Evolutionary conservation across 2,888 invertebrate species (phyloP).

Genomic region (Melanostoma mellinum): DNA sequence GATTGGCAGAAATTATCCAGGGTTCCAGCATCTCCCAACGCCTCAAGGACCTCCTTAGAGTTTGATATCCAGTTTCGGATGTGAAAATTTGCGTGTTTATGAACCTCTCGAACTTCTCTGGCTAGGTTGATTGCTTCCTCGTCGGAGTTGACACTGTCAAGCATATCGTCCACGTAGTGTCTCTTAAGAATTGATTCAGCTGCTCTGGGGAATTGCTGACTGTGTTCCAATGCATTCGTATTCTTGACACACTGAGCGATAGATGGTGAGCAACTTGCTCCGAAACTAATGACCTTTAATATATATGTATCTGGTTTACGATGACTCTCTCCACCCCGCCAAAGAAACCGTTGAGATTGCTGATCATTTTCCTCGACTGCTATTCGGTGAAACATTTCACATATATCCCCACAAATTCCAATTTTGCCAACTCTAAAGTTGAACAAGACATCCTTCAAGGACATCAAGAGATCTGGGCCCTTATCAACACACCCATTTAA

Average conservation of each 20-base stretch:
- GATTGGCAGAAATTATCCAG: constrained; percentile 32
- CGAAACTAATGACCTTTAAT: constrained; percentile 73
- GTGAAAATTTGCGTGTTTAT: constrained; percentile 2
- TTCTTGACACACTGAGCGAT: constrained; percentile 70
- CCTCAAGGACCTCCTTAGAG: background rate
- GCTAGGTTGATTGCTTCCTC: constrained; percentile 27
- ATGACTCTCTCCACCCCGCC: constrained; percentile 67
- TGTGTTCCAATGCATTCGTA: constrained; percentile 59
- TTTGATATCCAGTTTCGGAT: background rate
- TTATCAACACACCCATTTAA: constrained; percentile 75
- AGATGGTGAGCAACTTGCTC: constrained; percentile 73
- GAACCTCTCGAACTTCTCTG: background rate
- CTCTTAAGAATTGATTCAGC: constrained; percentile 46
- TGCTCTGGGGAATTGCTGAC: constrained; percentile 53
- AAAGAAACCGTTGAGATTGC: constrained; percentile 76
- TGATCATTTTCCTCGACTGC: constrained; percentile 25
- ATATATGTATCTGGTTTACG: constrained; percentile 63
- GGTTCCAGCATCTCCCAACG: constrained; percentile 38
- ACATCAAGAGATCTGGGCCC: constrained; percentile 77
- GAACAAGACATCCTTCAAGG: constrained; percentile 78
- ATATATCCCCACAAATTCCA: constrained; percentile 76
- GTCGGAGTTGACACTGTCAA: constrained; percentile 74
- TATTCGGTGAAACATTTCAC: constrained; percentile 75
- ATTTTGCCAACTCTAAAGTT: constrained; percentile 77
- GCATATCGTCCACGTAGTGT: constrained; percentile 72